These are phyloP conservation scores for Odocoileus virginianus DNA, from an alignment of 2,113 vertebrate genomes.

Conservation along the genomic window DNA sequence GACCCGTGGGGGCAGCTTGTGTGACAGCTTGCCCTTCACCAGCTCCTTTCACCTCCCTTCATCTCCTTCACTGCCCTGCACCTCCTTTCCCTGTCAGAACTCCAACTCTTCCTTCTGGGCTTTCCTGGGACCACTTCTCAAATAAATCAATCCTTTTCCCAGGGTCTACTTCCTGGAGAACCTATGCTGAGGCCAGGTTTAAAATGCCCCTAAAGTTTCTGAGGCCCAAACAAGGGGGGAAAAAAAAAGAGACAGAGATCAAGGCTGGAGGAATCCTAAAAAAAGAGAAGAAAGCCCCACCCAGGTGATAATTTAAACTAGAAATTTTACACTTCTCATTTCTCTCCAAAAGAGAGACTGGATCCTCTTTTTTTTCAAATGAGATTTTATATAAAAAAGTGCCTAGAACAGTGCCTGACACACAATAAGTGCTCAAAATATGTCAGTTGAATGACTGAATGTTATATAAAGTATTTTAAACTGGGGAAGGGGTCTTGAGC, in stretches of 20 bases:
- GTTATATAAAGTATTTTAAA: background rate
- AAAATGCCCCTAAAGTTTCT: background rate
- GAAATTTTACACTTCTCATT: background rate
- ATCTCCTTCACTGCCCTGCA: no score
- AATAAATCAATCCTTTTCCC: no score
- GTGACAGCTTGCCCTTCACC: background rate
- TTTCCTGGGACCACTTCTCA: background rate
- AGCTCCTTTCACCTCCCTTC: background rate
- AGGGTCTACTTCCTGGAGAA: background rate
- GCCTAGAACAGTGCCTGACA: background rate
- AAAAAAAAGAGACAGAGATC: background rate
- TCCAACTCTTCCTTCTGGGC: background rate
- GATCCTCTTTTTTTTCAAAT: background rate
- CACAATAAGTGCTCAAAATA: background rate
- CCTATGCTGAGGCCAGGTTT: background rate
- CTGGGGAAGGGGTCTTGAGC: background rate
- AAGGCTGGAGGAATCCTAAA: background rate
- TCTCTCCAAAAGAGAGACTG: background rate
- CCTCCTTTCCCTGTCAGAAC: background rate
- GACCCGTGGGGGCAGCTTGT: background rate
- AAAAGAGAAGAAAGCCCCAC: background rate
- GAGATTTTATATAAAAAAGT: background rate
- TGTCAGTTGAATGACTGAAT: background rate
- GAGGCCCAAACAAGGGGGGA: background rate
- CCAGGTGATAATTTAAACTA: background rate